Conservation (phyloP, 2,888 invertebrate genomes). For the Glaucopsyche alexis region DNA sequence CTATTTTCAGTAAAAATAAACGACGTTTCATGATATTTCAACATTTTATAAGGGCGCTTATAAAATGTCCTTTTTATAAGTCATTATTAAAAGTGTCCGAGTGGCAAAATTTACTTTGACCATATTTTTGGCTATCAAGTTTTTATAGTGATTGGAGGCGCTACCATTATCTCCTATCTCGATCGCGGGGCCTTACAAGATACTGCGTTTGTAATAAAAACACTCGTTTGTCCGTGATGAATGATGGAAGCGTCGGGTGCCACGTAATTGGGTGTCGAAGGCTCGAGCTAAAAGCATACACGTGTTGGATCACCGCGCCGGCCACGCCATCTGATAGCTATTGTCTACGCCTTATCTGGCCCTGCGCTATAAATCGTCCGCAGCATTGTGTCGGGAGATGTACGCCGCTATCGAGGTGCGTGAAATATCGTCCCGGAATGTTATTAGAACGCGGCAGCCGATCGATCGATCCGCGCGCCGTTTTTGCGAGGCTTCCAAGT, state of each 20-base stretch:
- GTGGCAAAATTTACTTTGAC: slow-evolving; percentile 17
- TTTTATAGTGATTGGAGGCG: slow-evolving; percentile 19
- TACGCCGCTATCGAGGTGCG: slow-evolving; percentile 49
- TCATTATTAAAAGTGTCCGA: slow-evolving; percentile 21
- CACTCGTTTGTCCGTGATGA: slow-evolving; percentile 69
- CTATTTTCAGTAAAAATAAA: too few relatives aligned
- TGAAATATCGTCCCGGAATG: slow-evolving; percentile 61
- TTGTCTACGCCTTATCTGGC: slow-evolving; percentile 72
- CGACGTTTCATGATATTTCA: not conserved
- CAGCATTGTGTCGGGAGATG: slow-evolving; percentile 55
- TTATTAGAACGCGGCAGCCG: slow-evolving; percentile 62
- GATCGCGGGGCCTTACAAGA: slow-evolving; percentile 22
- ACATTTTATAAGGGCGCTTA: not conserved
- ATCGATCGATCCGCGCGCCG: slow-evolving; percentile 51
- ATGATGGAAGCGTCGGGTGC: slow-evolving; percentile 58
- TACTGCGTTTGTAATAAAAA: slow-evolving; percentile 50
- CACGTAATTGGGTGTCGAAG: slow-evolving; percentile 76
- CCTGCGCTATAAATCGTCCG: slow-evolving; percentile 66
- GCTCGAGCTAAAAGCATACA: slow-evolving; percentile 75
- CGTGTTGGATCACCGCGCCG: slow-evolving; percentile 57
- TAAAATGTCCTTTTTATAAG: slow-evolving; percentile 1
- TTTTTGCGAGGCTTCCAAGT: slow-evolving; percentile 45
- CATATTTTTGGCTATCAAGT: slow-evolving; percentile 4
- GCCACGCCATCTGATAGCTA: slow-evolving; percentile 62
- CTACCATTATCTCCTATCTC: slow-evolving; percentile 15